phyloP scores from a whole-genome alignment of 2,888 invertebrate genomes.

The Nymphalis urticae region DNA sequence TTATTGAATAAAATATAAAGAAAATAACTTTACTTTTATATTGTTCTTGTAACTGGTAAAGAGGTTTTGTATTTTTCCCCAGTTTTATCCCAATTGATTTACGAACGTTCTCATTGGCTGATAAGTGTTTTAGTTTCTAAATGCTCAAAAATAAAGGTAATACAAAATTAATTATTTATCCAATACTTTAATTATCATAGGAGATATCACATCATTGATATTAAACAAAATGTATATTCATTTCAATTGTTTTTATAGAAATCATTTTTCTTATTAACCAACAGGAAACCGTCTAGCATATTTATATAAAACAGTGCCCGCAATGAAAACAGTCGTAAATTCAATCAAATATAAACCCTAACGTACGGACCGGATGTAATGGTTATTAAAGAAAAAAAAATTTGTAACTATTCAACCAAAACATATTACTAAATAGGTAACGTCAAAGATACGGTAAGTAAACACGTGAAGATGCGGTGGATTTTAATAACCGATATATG shows the following conservation, averaged over 20 bases:
- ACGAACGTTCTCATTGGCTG: too few relatives aligned
- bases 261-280: conserved; percentile 67
- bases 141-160: too few relatives aligned
- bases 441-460: conserved; percentile 38
- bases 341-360: conserved; percentile 75
- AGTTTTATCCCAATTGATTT: too few relatives aligned
- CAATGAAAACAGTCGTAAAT: conserved; percentile 81
- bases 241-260: conserved; percentile 39
- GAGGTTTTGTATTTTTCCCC: not conserved
- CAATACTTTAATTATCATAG: too few relatives aligned
- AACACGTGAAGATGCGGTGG: conserved; percentile 59
- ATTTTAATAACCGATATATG: conserved; percentile 65
- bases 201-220: conserved; percentile 3
- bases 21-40: conserved; percentile 16
- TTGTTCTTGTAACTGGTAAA: conserved; percentile 23
- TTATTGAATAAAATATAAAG: conserved; percentile 23
- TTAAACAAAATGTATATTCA: not conserved
- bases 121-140: too few relatives aligned
- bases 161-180: too few relatives aligned
- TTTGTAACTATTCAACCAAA: conserved; percentile 65
- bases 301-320: conserved; percentile 78
- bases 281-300: conserved; percentile 74
- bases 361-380: conserved; percentile 65
- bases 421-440: conserved; percentile 62
- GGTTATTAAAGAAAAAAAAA: conserved; percentile 67